Base-by-base conservation (phyloP, 1,140 invertebrate genomes). In the Lordiphosa collinella region DNA sequence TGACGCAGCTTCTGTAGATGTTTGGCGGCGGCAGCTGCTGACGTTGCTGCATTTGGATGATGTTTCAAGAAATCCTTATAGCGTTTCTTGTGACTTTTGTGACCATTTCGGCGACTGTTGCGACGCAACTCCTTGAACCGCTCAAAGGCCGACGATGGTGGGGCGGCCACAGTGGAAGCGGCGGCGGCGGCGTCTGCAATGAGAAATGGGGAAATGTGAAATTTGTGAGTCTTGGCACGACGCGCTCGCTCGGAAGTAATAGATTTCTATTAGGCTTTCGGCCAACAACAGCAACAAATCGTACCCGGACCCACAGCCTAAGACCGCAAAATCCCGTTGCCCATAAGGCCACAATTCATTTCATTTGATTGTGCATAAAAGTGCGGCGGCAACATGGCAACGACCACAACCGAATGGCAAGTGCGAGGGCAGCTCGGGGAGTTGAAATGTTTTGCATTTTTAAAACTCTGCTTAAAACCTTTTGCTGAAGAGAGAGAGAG, bases 61-160 rank as follows among this genome's bases (percentile, higher is more conserved):
- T 70, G 52, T 55, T 59, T 67, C 35, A 87, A 58, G 34, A 82
- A 87, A 54, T 87, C 75, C 67, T 87, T 87, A 50, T 87, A 87
- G 18, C 73, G 72, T 41, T 87, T 87, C 63, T 88, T 88, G 65
- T 88, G 76, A 13, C 34, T 80, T 69, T 84, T 88, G 70, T 88
- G 86, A 2, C 86, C 86, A 13, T 66, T 69, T 29, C 60, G 69
- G 46, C 67, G 71, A 62, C 44, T 74, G 49, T 57, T 87, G 37
- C 86, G 67, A 8, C 76, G 62, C 46, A 69, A 37, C 12, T 76
- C 74, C 68, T 87, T 88, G 25, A 80, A 74, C 2, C 66, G 67
- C 29, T 88, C 86, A 46, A 88, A 87, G 4, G 74, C 63, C 3
- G 84, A 75, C 1, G 74, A 12, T n/a, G 53, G 3, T n/a, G 8